phyloP scores from a whole-genome alignment of 1,140 invertebrate genomes.

The Drosophila kanapiae region DNA sequence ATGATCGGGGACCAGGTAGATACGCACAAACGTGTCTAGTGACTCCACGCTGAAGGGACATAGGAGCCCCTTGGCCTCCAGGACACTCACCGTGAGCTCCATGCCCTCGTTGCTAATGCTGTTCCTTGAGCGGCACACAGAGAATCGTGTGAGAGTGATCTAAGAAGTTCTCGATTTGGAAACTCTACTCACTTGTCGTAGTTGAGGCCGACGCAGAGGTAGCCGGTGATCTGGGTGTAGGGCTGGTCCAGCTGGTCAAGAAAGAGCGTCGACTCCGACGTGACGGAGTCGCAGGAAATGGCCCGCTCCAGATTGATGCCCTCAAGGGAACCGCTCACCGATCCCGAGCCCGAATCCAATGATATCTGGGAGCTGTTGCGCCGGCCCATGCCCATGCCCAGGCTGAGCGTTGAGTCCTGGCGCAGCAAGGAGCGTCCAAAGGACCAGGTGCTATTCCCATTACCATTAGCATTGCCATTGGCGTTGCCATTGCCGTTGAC shows the following conservation, averaged over 20 bases:
- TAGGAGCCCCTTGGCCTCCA: conserved; percentile 91
- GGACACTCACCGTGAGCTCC: conserved; percentile 90
- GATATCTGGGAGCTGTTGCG: conserved; percentile 80
- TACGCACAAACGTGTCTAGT: conserved; percentile 91
- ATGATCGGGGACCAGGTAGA: conserved; percentile 91
- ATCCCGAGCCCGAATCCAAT: conserved; percentile 49
- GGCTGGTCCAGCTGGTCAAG: conserved; percentile 89
- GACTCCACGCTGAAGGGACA: conserved; percentile 88
- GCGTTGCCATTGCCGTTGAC: conserved; percentile 17
- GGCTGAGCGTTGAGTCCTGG: conserved; percentile 72
- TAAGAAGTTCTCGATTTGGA: too few species aligned
- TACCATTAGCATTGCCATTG: conserved; percentile 28
- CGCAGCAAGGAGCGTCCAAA: conserved; percentile 75
- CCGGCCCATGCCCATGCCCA: conserved; percentile 65
- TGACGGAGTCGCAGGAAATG: conserved; percentile 93
- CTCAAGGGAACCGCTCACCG: conserved; percentile 53
- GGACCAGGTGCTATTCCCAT: conserved; percentile 71
- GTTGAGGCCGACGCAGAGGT: conserved; percentile 91
- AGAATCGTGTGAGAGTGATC: too few species aligned
- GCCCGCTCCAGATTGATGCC: conserved; percentile 87
- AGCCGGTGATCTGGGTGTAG: conserved; percentile 89
- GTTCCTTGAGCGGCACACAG: conserved; percentile 10
- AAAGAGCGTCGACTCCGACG: conserved; percentile 92
- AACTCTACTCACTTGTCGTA: conserved; percentile 89
- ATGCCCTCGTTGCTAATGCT: conserved; percentile 87